These are phyloP conservation scores for Catajapyx aquilonaris DNA, from an alignment of 1,140 invertebrate genomes.

Conservation along the genomic window DNA sequence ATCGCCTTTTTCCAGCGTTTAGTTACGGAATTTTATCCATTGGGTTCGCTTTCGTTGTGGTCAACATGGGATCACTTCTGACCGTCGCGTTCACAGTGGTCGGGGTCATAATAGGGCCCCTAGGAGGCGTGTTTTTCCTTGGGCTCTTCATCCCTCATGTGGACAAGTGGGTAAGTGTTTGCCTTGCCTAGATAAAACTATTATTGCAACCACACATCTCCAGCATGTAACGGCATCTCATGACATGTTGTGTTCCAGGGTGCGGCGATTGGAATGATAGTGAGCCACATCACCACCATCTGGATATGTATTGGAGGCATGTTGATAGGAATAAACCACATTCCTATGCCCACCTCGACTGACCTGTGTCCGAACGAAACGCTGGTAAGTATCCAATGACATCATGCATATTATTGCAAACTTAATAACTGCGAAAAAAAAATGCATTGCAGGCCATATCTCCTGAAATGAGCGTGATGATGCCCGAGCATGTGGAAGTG, in stretches of 20 bases:
- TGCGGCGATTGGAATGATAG: constrained; percentile 8
- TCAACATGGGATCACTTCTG: background rate
- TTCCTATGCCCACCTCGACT: constrained; percentile 5
- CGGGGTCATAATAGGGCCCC: constrained; percentile 3
- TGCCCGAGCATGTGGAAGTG: too few relatives aligned
- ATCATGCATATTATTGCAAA: too few relatives aligned
- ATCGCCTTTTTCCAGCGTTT: too few relatives aligned
- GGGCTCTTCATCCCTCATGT: constrained; percentile 12
- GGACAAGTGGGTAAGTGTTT: constrained; percentile 9
- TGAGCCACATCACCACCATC: constrained; percentile 5
- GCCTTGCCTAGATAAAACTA: too few relatives aligned
- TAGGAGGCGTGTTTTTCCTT: constrained; percentile 10
- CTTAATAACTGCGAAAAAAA: too few relatives aligned
- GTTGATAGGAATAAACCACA: constrained; percentile 5
- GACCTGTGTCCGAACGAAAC: constrained; percentile 8
- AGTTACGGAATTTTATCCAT: background rate
- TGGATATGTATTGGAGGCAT: constrained; percentile 4
- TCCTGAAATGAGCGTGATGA: too few relatives aligned
- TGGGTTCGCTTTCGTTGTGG: background rate
- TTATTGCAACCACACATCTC: too few relatives aligned
- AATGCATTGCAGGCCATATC: too few relatives aligned
- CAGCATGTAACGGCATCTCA: too few relatives aligned
- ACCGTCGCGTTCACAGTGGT: background rate
- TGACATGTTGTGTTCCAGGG: too few relatives aligned
- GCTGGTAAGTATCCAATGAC: too few relatives aligned